Conservation (phyloP, 2,888 invertebrate species). For the Linhomoeus sp. region DNA sequence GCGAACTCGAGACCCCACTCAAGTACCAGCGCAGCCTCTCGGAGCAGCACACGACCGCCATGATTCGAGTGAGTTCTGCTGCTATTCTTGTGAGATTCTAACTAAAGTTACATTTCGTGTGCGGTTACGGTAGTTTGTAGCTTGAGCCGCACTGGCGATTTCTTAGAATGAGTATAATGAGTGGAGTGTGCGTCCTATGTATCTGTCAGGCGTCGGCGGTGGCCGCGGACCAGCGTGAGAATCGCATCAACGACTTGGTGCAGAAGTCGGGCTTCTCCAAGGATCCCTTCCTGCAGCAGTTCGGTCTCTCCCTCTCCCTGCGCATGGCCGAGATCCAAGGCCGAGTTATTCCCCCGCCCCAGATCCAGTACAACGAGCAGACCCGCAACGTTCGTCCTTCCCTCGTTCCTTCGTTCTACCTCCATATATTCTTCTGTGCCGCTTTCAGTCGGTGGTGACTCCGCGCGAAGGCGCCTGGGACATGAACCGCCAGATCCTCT, state of each 20-base stretch:
- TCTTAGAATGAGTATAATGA: too few relatives aligned
- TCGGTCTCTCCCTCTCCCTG: slow-evolving; percentile 6
- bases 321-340: slow-evolving; percentile 19
- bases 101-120: too few relatives aligned
- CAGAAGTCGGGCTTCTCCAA: slow-evolving; percentile 15
- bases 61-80: slow-evolving; percentile 6
- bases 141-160: too few relatives aligned
- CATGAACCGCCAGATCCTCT: slow-evolving; percentile 15
- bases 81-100: too few relatives aligned
- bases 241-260: slow-evolving; percentile 13
- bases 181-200: too few relatives aligned
- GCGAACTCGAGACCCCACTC: slow-evolving; percentile 16
- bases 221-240: slow-evolving; percentile 18
- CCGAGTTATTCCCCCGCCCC: slow-evolving; percentile 18
- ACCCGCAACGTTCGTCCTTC: not conserved
- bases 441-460: slow-evolving; percentile 13
- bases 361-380: slow-evolving; percentile 13
- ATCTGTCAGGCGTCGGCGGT: slow-evolving; percentile 19
- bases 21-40: slow-evolving; percentile 20
- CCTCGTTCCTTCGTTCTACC: too few relatives aligned
- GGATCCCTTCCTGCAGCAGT: slow-evolving; percentile 10
- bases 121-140: too few relatives aligned
- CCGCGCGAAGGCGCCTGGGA: slow-evolving; percentile 21
- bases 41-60: slow-evolving; percentile 12
- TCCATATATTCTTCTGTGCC: too few relatives aligned